These are phyloP conservation scores for Oplegnathus fasciatus DNA, from an alignment of 2,113 vertebrate genomes.

Conservation along the genomic window DNA sequence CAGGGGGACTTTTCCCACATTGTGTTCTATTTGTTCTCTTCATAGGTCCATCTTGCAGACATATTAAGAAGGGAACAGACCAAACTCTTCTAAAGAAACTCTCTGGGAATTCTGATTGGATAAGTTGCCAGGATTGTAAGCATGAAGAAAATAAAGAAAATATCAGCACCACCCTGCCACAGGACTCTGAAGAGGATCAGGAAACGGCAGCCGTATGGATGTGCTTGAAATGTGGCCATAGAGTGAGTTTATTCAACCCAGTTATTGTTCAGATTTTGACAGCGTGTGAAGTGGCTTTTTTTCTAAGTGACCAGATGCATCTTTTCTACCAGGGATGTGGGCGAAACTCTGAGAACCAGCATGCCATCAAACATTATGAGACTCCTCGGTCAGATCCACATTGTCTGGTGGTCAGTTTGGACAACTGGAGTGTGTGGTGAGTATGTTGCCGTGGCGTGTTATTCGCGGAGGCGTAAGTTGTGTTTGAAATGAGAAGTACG, in stretches of 20 bases:
- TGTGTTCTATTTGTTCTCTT: not conserved
- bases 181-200: conserved; percentile 80
- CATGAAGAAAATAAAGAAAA: conserved; percentile 72
- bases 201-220: conserved; percentile 88
- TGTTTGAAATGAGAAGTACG: not conserved
- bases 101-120: conserved; percentile 84
- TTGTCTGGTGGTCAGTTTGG: conserved; percentile 92
- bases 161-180: conserved; percentile 59
- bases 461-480: not conserved
- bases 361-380: conserved; percentile 92
- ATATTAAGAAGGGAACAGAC: conserved; percentile 92
- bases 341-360: conserved; percentile 89
- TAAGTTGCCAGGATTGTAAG: conserved; percentile 91
- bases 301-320: not conserved
- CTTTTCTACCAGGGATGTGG: conserved; percentile 90
- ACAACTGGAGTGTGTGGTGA: conserved; percentile 95
- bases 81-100: conserved; percentile 89
- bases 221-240: conserved; percentile 96
- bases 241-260: conserved; percentile 81
- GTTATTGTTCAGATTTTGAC: conserved; percentile 1
- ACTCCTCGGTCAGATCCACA: conserved; percentile 92
- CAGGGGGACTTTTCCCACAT: accelerated
- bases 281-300: not conserved
- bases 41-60: conserved; percentile 88
- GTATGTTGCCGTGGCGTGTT: not conserved